phyloP scores from a whole-genome alignment of 2,113 vertebrate species.

The Chloropsis cyanopogon region DNA sequence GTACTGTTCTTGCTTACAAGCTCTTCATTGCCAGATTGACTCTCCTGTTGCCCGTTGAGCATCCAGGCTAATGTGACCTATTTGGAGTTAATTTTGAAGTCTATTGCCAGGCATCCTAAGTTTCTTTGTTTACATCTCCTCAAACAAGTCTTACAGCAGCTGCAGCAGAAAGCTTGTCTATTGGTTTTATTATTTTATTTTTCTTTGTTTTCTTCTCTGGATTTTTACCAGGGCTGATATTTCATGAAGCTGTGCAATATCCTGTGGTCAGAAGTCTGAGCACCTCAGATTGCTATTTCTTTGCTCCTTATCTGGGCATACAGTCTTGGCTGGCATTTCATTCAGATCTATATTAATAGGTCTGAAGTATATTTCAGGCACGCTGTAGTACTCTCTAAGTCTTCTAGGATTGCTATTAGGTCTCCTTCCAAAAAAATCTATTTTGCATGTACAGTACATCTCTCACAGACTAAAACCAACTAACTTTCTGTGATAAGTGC shows the following conservation, averaged over 20 bases:
- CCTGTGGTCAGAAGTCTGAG: not conserved
- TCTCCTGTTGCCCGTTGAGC: not conserved
- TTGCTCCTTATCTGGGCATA: not conserved
- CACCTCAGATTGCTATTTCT: not conserved
- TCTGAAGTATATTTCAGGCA: not conserved
- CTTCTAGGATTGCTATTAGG: not conserved
- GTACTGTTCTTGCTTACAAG: not conserved
- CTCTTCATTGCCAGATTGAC: not conserved
- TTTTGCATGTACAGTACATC: not conserved
- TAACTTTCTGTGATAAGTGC: not conserved
- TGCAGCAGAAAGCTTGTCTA: not conserved
- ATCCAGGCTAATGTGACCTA: not conserved
- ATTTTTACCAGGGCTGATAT: not conserved
- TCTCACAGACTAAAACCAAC: not conserved
- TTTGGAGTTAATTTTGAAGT: not conserved
- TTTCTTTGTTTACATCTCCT: not conserved
- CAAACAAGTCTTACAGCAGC: not conserved
- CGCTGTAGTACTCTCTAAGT: not conserved
- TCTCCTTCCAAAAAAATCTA: not conserved
- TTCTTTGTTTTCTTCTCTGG: not conserved
- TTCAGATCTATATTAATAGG: not conserved
- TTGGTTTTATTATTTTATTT: not conserved
- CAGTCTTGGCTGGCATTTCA: not conserved
- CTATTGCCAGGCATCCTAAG: not conserved
- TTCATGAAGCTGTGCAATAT: not conserved